A percentile compares a stretch with the other conserved stretches of the same genome.
These are phyloP conservation scores for Xenopus laevis DNA, from an alignment of 2,113 vertebrate species.

Conservation along the genomic window DNA sequence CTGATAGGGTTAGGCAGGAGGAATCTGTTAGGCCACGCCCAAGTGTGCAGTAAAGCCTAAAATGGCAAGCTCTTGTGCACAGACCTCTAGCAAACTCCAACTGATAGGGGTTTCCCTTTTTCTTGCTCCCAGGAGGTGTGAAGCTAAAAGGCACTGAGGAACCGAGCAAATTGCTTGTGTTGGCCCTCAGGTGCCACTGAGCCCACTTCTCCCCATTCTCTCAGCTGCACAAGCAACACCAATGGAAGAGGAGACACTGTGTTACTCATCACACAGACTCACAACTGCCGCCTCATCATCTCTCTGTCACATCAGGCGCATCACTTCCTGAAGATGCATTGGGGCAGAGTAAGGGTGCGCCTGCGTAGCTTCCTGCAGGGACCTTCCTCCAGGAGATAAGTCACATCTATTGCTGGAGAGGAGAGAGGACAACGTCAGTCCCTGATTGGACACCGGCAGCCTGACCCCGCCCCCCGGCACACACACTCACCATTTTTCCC, in stretches of 20 bases:
- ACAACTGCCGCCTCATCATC: not conserved
- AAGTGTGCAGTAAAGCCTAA: not conserved
- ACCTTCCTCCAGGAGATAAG: slow-evolving; percentile 92
- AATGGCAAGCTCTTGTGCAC: not conserved
- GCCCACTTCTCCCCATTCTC: no score
- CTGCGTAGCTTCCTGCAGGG: slow-evolving; percentile 83
- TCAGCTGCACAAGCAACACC: no score
- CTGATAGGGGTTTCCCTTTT: no score
- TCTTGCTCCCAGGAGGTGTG: no score
- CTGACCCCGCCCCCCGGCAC: not conserved
- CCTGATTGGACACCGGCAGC: no score
- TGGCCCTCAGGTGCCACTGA: no score
- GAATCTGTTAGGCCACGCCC: no score
- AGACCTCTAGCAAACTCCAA: no score
- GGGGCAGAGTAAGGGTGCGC: slow-evolving; percentile 81
- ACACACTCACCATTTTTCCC: slow-evolving; percentile 88
- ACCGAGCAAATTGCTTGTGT: no score
- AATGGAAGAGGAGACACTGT: no score
- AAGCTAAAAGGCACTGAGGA: no score
- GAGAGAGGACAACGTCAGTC: not conserved
- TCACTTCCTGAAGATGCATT: slow-evolving; percentile 89
- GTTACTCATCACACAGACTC: not conserved
- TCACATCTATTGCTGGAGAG: slow-evolving; percentile 91
- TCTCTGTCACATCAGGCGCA: not conserved
- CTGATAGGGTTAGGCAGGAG: no score